Evolutionary conservation across 2,888 invertebrate genomes (phyloP), one percentile per base, ranked within the genome.

Genomic region (Pediacus dermestoides): DNA sequence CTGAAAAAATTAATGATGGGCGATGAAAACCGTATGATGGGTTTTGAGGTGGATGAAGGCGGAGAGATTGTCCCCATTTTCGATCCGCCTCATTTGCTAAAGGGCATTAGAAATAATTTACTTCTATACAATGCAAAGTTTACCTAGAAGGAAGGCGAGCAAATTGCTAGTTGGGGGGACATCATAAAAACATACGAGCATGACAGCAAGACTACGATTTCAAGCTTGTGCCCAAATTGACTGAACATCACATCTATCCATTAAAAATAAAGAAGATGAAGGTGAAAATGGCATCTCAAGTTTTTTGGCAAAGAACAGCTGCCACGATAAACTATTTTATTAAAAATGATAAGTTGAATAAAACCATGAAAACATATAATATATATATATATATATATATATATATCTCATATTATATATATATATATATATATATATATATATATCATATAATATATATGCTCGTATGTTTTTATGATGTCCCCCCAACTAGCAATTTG

Each of bases 181-280:
- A 16, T 34, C 12, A 34, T 26, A 35, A n/a, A n/a, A n/a, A n/a
- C n/a, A n/a, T n/a, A n/a, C n/a, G n/a, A n/a, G n/a, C n/a, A n/a
- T n/a, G n/a, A n/a, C n/a, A n/a, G n/a, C n/a, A n/a, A n/a, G n/a
- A n/a, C n/a, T n/a, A n/a, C n/a, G n/a, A n/a, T n/a, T n/a, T 26
- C 6, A 26, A 9, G 10, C 8, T 33, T 31, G 32, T 30, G 10
- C 21, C 22, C 16, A 31, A 33, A 13, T 13, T 38, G n/a, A 37
- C 31, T 16, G 26, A 33, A 23, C 12, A 15, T 14, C 38, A 33
- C 12, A 26, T 33, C 22, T 34, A 34, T 30, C 3, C 16, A 39
- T n/a, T n/a, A n/a, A n/a, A 35, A 22, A 34, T 35, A n/a, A 35
- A 28, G 11, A 39, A 39, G 13, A 35, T 39, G 39, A 37, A 23